Evolutionary conservation across 2,113 vertebrate genomes (phyloP), one percentile per base, ranked within the genome.

Genomic region (Microcebus ravelobensis): DNA sequence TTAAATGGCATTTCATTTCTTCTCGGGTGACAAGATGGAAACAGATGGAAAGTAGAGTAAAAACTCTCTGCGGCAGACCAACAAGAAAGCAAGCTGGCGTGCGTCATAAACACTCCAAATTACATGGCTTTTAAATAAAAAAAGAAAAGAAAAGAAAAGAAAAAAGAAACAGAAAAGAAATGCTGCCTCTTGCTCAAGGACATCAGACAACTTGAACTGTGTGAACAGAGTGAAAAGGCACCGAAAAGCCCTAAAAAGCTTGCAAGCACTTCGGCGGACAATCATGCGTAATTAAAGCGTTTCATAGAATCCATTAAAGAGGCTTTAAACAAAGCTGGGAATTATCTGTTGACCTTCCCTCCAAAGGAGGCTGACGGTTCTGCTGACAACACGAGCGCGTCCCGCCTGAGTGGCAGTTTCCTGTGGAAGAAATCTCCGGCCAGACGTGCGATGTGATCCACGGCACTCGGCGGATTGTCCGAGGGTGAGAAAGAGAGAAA

Each of bases 291-390:
- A 95, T 96, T 67, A 95, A 80, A 79, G 80, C 85, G n/a, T 95
- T 88, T 85, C 90, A 81, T 31, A 90, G 92, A 95, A 21, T 36
- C 94, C 89, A 67, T 89, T 63, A 80, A 94, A 91, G 77, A 91
- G 79, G 68, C 68, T 96, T 97, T 80, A 93, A 93, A 95, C 89
- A 89, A 96, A 96, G 95, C 89, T 67, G 67, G 17, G 77, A 87
- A 80, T 94, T 67, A 81, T 94, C 71, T 91, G 85, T 71, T 91
- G 95, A 70, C 92, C 95, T 94, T 61, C 29, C 29, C 45, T 77
- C 71, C 3, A 34, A 87, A 83, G 80, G 87, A 92, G 25, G 55
- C 55, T 0, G 48, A n/a, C 0, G 1, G 71, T 25, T 7, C 0
- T 12, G 76, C 73, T 34, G 65, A 11, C 73, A 42, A 36, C 65